These are phyloP conservation scores for Itoplectis maculator DNA, from an alignment of 2,888 invertebrate species.

Conservation along the genomic window DNA sequence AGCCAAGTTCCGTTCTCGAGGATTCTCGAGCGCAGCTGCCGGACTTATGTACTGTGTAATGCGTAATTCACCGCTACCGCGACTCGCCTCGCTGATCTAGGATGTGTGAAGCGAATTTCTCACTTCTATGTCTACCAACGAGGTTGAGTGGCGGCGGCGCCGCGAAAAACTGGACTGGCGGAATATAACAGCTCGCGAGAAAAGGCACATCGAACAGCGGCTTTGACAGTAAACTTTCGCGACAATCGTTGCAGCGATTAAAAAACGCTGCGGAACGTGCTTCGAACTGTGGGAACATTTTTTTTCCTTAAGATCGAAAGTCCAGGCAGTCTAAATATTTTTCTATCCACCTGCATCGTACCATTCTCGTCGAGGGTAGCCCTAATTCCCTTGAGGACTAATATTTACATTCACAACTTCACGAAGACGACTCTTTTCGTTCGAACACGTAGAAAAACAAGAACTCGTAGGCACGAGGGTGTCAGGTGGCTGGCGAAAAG, in stretches of 20 bases:
- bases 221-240: background rate
- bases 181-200: background rate
- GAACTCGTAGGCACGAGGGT: conserved; percentile 60
- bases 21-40: conserved; percentile 74
- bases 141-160: conserved; percentile 36
- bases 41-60: conserved; percentile 83
- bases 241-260: conserved; percentile 27
- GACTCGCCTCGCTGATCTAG: conserved; percentile 68
- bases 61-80: conserved; percentile 76
- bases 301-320: conserved; percentile 48
- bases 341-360: conserved; percentile 52
- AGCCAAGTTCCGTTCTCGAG: conserved; percentile 56
- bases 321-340: conserved; percentile 71
- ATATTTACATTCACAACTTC: conserved; percentile 80
- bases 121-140: conserved; percentile 52
- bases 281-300: conserved; percentile 40
- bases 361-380: conserved; percentile 46
- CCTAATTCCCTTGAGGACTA: conserved; percentile 69
- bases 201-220: background rate
- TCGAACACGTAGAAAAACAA: conserved; percentile 77
- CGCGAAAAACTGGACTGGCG: background rate
- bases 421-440: conserved; percentile 68
- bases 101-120: conserved; percentile 72
- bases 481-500: conserved; percentile 70
- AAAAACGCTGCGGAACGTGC: conserved; percentile 39